Conservation (phyloP, 2,113 vertebrate species). For the Maccullochella peelii region DNA sequence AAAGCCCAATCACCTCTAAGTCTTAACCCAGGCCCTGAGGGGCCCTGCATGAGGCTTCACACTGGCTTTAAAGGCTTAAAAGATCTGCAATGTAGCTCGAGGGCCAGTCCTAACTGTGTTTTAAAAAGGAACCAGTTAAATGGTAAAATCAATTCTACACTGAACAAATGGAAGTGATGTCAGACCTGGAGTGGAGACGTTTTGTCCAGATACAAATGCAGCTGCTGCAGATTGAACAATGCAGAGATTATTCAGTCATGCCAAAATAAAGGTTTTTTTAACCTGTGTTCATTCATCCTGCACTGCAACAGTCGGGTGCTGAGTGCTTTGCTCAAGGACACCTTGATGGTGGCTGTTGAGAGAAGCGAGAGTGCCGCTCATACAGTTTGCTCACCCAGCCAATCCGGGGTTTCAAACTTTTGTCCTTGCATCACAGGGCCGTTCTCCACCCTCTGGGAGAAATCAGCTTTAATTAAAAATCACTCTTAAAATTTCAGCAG, state of each 20-base stretch:
- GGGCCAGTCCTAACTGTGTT: slow-evolving; percentile 28
- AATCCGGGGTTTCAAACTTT: slow-evolving; percentile 46
- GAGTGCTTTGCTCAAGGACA: slow-evolving; percentile 50
- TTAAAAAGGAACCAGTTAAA: slow-evolving; percentile 36
- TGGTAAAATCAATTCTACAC: slow-evolving; percentile 19
- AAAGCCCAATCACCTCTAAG: slow-evolving; percentile 27
- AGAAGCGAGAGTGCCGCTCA: slow-evolving; percentile 25
- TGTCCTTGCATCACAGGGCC: slow-evolving; percentile 51
- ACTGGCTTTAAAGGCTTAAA: slow-evolving; percentile 41
- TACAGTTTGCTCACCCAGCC: slow-evolving; percentile 7
- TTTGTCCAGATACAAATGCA: neutral
- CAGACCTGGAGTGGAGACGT: neutral
- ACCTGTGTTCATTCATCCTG: slow-evolving; percentile 9
- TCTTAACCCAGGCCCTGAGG: slow-evolving; percentile 1
- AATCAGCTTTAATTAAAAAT: slow-evolving; percentile 69
- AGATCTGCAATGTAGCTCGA: slow-evolving; percentile 27
- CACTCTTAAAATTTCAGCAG: slow-evolving; percentile 33
- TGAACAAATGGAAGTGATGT: slow-evolving; percentile 32
- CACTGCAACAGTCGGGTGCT: slow-evolving; percentile 1
- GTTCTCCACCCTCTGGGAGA: slow-evolving; percentile 34
- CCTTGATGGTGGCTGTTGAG: slow-evolving; percentile 34
- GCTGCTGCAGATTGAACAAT: slow-evolving; percentile 1
- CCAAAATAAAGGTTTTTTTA: neutral
- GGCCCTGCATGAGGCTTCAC: slow-evolving; percentile 31
- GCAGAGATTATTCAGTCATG: neutral